Evolutionary conservation across 2,888 invertebrate species (phyloP), one percentile per base, ranked within the genome.

Genomic region (Lepetodrilus schrolli): DNA sequence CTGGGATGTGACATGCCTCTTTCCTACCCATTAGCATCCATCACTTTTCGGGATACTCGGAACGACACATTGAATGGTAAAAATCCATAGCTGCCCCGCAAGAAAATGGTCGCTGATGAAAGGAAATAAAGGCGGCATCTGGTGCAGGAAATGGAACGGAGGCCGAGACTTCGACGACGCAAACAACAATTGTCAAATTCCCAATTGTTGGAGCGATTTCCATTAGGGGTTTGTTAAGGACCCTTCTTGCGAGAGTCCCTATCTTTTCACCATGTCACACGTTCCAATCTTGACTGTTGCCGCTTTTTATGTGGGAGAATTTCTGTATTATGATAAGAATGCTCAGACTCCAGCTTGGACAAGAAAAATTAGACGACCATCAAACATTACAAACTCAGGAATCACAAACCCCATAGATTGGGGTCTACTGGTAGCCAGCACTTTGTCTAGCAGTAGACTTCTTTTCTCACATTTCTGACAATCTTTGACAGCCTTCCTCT

Each of bases 91-190:
- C 65, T 73, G 72, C 72, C 70, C 65, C 75, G 58, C 70, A 70
- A 73, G 75, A 75, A 75, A 75, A 75, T 75, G 75, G 72, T 20
- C 70, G 20, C 70, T 75, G 75, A 75, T 75, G 75, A 75, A 75
- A 75, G 75, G 75, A 73, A 75, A 75, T 75, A 75, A 75, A 75
- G 72, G 73, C 75, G 65, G 58, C 72, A 75, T 75, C 75, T 73
- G 72, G 75, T 66, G 70, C 72, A 75, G 75, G 75, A 75, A 75
- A 75, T 75, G 75, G 75, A 70, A 73, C 66, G 75, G 72, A 72
- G 70, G 34, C 70, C 13, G 30, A 34, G 50, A 34, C 49, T 34
- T 70, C 70, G 13, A 50, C 70, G 47, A 49, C 43, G 68, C 68
- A 68, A 68, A 68, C 68, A 68, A 43, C 70, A 70, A 70, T 70